These are phyloP conservation scores for Drosophila demipolita DNA, from an alignment of 2,888 invertebrate species.

Conservation along the genomic window DNA sequence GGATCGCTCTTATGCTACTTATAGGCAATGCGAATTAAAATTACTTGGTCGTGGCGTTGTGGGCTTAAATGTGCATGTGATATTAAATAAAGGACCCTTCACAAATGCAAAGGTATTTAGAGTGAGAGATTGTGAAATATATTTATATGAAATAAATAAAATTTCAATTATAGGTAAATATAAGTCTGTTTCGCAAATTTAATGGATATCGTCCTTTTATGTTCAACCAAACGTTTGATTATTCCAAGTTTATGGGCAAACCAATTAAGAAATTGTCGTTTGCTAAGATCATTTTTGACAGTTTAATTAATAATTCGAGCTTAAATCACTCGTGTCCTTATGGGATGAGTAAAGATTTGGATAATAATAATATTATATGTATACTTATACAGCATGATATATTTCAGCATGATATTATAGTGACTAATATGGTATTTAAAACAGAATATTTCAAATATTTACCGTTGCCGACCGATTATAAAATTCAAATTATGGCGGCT, in stretches of 20 bases:
- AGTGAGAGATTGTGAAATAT: background rate
- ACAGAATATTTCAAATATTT: background rate
- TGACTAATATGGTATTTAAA: background rate
- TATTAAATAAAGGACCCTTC: conserved; percentile 1
- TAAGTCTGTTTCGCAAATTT: background rate
- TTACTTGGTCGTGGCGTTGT: conserved; percentile 20
- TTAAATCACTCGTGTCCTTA: conserved; percentile 32
- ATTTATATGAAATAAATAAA: background rate
- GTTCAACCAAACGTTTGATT: conserved; percentile 12
- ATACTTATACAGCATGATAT: background rate
- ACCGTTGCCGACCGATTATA: background rate
- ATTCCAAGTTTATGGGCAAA: conserved; percentile 13
- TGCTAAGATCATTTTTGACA: background rate
- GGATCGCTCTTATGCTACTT: background rate
- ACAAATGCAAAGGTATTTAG: conserved; percentile 14
- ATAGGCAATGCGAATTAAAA: conserved; percentile 15
- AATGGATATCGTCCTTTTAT: conserved; percentile 2
- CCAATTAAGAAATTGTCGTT: background rate
- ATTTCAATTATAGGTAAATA: conserved; percentile 11
- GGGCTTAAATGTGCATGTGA: conserved; percentile 8
- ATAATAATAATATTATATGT: background rate
- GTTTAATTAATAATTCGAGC: background rate
- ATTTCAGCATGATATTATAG: conserved; percentile 23
- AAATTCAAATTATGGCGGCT: background rate
- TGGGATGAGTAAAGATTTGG: background rate